phyloP scores from a whole-genome alignment of 2,797 vertebrate genomes.

The Sebastes wilsoni region DNA sequence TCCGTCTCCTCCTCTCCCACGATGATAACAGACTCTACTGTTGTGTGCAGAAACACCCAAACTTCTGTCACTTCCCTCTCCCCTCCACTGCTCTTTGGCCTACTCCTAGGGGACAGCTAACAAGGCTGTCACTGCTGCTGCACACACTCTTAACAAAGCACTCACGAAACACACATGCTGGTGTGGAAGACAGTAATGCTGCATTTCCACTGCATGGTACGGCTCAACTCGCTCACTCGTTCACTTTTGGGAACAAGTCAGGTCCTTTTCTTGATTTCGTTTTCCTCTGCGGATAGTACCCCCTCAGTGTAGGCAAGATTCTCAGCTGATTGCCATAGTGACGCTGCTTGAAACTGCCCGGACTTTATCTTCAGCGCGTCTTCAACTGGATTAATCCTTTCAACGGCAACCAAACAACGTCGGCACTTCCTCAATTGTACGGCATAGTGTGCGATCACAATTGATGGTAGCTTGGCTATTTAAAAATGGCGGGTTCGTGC shows the following conservation, averaged over 20 bases:
- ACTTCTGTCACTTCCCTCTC: constrained; percentile 62
- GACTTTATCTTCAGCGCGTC: not conserved
- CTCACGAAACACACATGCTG: not conserved
- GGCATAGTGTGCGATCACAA: not conserved
- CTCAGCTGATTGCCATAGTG: not conserved
- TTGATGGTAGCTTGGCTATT: not conserved
- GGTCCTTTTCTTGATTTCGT: not conserved
- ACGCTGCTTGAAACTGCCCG: too few relatives aligned
- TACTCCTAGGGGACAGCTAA: constrained; percentile 50
- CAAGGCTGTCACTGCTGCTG: constrained; percentile 42
- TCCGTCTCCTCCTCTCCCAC: constrained; percentile 74
- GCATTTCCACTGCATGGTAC: not conserved
- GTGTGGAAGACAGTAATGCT: constrained; percentile 9
- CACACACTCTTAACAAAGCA: constrained; percentile 6
- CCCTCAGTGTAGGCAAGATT: not conserved
- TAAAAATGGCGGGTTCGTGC: not conserved
- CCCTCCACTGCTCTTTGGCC: constrained; percentile 6
- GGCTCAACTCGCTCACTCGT: not conserved
- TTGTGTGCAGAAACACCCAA: constrained; percentile 71
- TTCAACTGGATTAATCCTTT: not conserved
- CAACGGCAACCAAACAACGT: not conserved
- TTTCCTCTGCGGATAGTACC: not conserved
- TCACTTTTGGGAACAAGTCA: not conserved
- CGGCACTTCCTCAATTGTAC: not conserved
- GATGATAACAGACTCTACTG: constrained; percentile 69